Conservation (phyloP, 1,140 invertebrate genomes). For the Drosophila nebulosa region DNA sequence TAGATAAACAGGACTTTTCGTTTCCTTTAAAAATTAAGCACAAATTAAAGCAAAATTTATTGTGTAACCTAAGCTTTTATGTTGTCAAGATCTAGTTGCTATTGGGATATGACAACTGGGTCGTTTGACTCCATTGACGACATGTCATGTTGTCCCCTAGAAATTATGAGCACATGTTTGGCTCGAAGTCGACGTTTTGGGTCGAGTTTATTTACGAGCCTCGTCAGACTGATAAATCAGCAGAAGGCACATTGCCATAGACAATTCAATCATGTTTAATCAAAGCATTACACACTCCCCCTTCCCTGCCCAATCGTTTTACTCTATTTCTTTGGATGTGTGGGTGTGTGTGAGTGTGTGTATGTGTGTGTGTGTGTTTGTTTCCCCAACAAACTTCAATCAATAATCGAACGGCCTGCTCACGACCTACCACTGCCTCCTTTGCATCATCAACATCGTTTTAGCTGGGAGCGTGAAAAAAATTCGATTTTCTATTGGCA, state of each 20-base stretch:
- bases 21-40: neutral
- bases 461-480: conserved; percentile 31
- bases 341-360: conserved; percentile 3
- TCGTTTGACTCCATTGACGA: neutral
- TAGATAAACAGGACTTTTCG: no score
- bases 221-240: conserved; percentile 35
- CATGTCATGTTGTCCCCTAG: neutral
- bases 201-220: conserved; percentile 29
- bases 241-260: conserved; percentile 40
- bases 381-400: conserved; percentile 48
- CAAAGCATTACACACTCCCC: conserved; percentile 54
- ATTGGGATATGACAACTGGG: neutral
- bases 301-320: neutral
- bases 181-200: conserved; percentile 5
- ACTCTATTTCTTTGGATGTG: no score
- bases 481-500: conserved; percentile 66
- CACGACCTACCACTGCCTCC: conserved; percentile 10
- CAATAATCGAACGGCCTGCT: conserved; percentile 51
- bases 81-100: neutral
- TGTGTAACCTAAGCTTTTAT: neutral
- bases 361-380: conserved; percentile 6
- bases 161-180: conserved; percentile 22
- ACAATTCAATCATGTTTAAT: conserved; percentile 77
- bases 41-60: neutral
- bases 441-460: conserved; percentile 41